Percentiles rank a stretch among this genome's conserved stretches.
Conservation (phyloP, 2,113 vertebrate species). For the Meles meles region DNA sequence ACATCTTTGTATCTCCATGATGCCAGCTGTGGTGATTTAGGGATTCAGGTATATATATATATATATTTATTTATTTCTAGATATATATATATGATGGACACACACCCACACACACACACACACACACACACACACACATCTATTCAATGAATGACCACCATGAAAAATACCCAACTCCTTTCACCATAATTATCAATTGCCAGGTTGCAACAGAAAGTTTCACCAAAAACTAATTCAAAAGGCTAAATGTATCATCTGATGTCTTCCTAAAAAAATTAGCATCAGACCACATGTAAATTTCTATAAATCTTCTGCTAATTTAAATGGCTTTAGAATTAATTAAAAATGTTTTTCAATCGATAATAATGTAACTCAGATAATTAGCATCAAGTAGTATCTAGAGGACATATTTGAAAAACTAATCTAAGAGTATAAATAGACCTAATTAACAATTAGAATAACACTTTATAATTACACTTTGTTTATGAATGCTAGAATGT, state of each 20-base stretch:
- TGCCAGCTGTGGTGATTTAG: not conserved
- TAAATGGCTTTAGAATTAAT: constrained; percentile 84
- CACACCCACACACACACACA: not conserved
- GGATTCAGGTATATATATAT: not conserved
- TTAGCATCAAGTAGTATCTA: constrained; percentile 85
- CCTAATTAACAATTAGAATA: constrained; percentile 83
- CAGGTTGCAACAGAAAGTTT: constrained; percentile 44
- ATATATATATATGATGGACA: too few relatives aligned
- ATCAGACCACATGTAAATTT: constrained; percentile 79
- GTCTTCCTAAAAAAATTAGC: constrained; percentile 68
- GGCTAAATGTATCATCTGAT: constrained; percentile 63
- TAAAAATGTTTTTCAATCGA: constrained; percentile 84
- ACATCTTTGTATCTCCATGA: not conserved
- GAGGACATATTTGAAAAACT: constrained; percentile 83
- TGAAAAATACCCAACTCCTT: not conserved
- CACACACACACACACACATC: not conserved
- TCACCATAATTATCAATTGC: constrained; percentile 64
- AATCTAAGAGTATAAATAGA: constrained; percentile 82
- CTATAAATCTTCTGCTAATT: constrained; percentile 81
- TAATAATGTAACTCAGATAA: constrained; percentile 84
- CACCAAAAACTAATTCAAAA: constrained; percentile 71
- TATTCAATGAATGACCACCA: not conserved
- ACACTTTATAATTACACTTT: constrained; percentile 80
- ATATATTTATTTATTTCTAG: too few relatives aligned
- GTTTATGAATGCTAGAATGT: constrained; percentile 80